Percentiles rank a stretch among this genome's conserved stretches.
These are phyloP conservation scores for Hoplias malabaricus DNA, from an alignment of 2,113 vertebrate species.

Conservation along the genomic window DNA sequence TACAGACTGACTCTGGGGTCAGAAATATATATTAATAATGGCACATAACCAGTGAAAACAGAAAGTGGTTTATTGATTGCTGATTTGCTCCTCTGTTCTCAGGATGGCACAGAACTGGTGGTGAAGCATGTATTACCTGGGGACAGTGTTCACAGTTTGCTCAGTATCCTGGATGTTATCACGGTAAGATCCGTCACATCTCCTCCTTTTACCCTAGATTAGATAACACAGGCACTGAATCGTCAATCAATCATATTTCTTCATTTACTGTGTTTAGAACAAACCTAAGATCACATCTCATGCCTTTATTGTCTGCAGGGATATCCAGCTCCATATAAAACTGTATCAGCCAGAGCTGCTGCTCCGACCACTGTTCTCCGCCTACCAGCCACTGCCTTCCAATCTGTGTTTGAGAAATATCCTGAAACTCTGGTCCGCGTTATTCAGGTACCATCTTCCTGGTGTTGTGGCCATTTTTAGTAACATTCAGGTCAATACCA, in stretches of 20 bases:
- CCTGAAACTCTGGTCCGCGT: slow-evolving; percentile 91
- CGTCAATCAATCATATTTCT: background rate
- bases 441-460: slow-evolving; percentile 78
- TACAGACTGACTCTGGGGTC: too few relatives aligned
- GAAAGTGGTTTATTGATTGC: too few relatives aligned
- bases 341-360: slow-evolving; percentile 85
- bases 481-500: too few relatives aligned
- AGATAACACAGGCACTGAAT: too few relatives aligned
- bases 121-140: slow-evolving; percentile 91
- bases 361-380: slow-evolving; percentile 78
- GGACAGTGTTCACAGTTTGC: slow-evolving; percentile 92
- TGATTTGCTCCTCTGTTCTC: background rate
- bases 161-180: slow-evolving; percentile 91
- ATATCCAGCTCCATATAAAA: slow-evolving; percentile 88
- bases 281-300: background rate
- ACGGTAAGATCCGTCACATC: slow-evolving; percentile 75
- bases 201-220: background rate
- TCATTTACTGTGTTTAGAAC: background rate
- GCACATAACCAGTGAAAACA: too few relatives aligned
- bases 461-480: background rate
- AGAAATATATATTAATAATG: too few relatives aligned
- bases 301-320: slow-evolving; percentile 68
- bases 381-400: slow-evolving; percentile 86
- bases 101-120: slow-evolving; percentile 88
- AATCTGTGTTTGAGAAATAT: slow-evolving; percentile 89